These are phyloP conservation scores for Perizoma flavofasciatum DNA, from an alignment of 2,888 invertebrate species.

Conservation along the genomic window DNA sequence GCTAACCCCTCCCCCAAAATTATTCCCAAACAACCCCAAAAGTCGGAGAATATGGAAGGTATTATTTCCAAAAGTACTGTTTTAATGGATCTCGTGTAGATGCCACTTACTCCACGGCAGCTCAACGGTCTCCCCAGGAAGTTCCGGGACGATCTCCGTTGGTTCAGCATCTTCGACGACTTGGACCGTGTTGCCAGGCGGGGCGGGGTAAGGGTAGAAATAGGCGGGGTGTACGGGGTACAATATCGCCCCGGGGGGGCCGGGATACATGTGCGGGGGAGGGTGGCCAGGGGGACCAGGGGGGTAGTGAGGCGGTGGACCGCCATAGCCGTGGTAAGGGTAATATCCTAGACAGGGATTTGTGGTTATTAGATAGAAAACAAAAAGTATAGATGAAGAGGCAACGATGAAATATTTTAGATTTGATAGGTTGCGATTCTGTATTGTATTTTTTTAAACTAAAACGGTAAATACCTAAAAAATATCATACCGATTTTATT, in stretches of 20 bases:
- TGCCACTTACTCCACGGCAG: slow-evolving; percentile 78
- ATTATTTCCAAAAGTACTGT: slow-evolving; percentile 50
- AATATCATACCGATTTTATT: too few species aligned
- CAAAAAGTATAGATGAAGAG: neutral
- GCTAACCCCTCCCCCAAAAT: too few species aligned
- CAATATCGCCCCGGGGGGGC: slow-evolving; percentile 60
- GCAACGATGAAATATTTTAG: neutral
- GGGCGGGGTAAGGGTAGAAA: slow-evolving; percentile 69
- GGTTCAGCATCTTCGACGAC: slow-evolving; percentile 59
- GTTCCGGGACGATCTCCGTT: slow-evolving; percentile 62
- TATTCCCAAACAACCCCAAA: too few species aligned
- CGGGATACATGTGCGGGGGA: slow-evolving; percentile 54
- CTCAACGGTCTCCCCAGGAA: slow-evolving; percentile 78
- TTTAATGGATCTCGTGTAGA: slow-evolving; percentile 31
- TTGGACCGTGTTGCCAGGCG: slow-evolving; percentile 51
- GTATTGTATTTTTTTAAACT: too few species aligned
- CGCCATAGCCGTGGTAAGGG: slow-evolving; percentile 72
- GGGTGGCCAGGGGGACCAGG: slow-evolving; percentile 46
- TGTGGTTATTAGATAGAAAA: slow-evolving; percentile 32
- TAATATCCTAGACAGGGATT: slow-evolving; percentile 60
- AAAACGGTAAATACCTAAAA: too few species aligned
- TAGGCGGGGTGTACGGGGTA: slow-evolving; percentile 76
- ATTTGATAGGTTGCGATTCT: neutral
- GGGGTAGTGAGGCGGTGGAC: slow-evolving; percentile 54
- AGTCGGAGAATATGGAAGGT: slow-evolving; percentile 44